These are phyloP conservation scores for Nymphalis urticae DNA, from an alignment of 2,888 invertebrate species.

Conservation along the genomic window DNA sequence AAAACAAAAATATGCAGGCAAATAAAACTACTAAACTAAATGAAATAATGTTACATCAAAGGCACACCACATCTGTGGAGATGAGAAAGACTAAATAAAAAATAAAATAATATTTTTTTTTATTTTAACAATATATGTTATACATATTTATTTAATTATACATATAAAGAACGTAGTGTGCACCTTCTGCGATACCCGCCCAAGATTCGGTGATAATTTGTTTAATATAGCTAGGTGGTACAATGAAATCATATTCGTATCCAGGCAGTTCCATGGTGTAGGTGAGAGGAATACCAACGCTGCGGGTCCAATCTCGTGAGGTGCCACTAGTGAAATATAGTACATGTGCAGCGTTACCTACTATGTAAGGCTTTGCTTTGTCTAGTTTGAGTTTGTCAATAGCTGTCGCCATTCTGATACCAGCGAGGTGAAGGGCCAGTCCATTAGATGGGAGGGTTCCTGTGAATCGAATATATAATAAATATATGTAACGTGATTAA, in stretches of 20 bases:
- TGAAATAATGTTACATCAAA: too few species aligned
- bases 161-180: conserved; percentile 50
- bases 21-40: too few species aligned
- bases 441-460: conserved; percentile 78
- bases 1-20: too few species aligned
- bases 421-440: conserved; percentile 67
- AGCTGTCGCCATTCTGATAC: conserved; percentile 66
- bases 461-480: conserved; percentile 39
- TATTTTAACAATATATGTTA: too few species aligned
- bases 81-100: too few species aligned
- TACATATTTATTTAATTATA: too few species aligned
- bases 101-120: too few species aligned
- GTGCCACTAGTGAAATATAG: conserved; percentile 84
- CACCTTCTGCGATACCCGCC: conserved; percentile 77
- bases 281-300: conserved; percentile 79
- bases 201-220: conserved; percentile 84
- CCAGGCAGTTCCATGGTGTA: conserved; percentile 86
- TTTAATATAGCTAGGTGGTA: conserved; percentile 77
- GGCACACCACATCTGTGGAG: too few species aligned
- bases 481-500: background rate
- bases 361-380: conserved; percentile 68
- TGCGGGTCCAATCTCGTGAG: conserved; percentile 86
- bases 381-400: conserved; percentile 69
- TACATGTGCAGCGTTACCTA: conserved; percentile 81
- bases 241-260: conserved; percentile 80